These are phyloP conservation scores for Celastrina argiolus DNA, from an alignment of 2,888 invertebrate genomes.

Conservation along the genomic window DNA sequence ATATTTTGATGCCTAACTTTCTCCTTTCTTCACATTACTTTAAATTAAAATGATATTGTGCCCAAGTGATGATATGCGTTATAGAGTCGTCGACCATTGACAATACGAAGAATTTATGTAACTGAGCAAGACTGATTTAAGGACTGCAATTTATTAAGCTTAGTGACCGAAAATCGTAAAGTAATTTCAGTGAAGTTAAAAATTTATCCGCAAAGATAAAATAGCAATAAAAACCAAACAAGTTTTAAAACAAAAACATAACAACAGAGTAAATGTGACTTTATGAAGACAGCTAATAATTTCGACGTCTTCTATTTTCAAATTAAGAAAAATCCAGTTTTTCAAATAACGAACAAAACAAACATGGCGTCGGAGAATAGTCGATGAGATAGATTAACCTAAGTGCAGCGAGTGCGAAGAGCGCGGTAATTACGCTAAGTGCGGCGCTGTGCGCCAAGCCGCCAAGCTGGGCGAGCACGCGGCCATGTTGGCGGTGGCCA, in stretches of 20 bases:
- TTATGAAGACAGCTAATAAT: not conserved
- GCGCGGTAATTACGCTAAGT: constrained; percentile 47
- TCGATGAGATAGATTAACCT: not conserved
- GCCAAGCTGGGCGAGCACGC: constrained; percentile 77
- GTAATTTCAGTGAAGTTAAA: not conserved
- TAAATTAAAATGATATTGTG: not conserved
- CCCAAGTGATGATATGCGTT: not conserved
- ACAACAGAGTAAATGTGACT: not conserved
- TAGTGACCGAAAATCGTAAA: not conserved
- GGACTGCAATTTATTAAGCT: constrained; percentile 20
- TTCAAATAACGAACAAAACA: not conserved
- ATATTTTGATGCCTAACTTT: not conserved
- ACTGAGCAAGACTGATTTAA: constrained; percentile 26
- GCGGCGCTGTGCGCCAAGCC: constrained; percentile 58
- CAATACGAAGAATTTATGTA: constrained; percentile 25
- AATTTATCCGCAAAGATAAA: not conserved
- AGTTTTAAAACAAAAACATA: not conserved
- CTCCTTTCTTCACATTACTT: not conserved
- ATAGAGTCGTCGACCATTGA: not conserved
- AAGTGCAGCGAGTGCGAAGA: not conserved
- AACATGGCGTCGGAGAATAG: not conserved
- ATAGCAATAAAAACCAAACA: not conserved
- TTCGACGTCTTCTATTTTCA: not conserved
- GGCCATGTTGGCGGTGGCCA: constrained; percentile 89
- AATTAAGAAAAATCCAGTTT: not conserved